Base-by-base conservation (phyloP, 2,888 invertebrate species). In the Crioceris asparagi region DNA sequence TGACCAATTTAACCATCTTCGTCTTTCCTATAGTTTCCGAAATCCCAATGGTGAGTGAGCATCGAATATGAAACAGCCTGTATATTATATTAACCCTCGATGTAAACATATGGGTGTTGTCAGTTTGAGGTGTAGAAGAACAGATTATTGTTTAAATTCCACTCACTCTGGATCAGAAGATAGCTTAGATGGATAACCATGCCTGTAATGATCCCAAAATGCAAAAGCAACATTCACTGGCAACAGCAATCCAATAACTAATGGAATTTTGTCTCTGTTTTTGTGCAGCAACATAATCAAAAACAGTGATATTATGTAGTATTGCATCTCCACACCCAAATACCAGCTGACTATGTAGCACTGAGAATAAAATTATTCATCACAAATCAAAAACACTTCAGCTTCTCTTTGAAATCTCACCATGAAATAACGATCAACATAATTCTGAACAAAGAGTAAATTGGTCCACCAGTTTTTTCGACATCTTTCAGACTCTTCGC, bases 311-410 rank as follows among this genome's bases (percentile, higher is more conserved):
- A 56, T 17, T 30, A 56, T 41, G 42, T 59, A 62, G 27, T 58
- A 44, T 38, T 61, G 61, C 18, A 53, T 57, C 35, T 62, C 62
- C 7, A 55, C 46, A 8, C 58, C 56, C 27, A 61, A 39, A 45
- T 57, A 62, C 62, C 62, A 60, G 6, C 54, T 53, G 38, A 59
- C 55, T 38, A 53, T 53, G 31, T 59, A 36, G 36, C 60, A 60
- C 60, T 60, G 32, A 41, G 54, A 55, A 4, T 35, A 43, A 31
- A 34, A 29, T 34, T 29, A 27, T 27, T 23, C n/a, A n/a, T n/a
- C n/a, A n/a, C n/a, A n/a, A n/a, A n/a, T n/a, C n/a, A n/a, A n/a
- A n/a, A n/a, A n/a, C n/a, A n/a, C n/a, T n/a, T n/a, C n/a, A n/a
- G n/a, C n/a, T n/a, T n/a, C n/a, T n/a, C n/a, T n/a, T n/a, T n/a